These are phyloP conservation scores for Xestia sexstrigata DNA, from an alignment of 2,888 invertebrate genomes.

Conservation along the genomic window DNA sequence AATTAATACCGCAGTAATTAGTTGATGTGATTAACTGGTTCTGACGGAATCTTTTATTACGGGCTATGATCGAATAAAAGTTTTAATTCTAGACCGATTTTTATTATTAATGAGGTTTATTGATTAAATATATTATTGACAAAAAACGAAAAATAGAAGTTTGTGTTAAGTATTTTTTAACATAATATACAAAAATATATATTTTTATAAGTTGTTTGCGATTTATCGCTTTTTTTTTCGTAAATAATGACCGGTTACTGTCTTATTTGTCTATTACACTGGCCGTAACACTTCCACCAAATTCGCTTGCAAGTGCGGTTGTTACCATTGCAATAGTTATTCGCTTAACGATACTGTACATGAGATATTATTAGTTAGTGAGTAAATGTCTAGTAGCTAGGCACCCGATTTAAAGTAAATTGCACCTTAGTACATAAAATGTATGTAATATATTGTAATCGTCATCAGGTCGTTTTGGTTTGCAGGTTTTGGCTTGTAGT, in stretches of 20 bases:
- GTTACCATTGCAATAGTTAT: conserved; percentile 56
- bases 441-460: conserved; percentile 66
- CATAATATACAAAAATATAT: neutral
- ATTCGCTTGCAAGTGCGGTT: conserved; percentile 53
- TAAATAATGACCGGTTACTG: neutral
- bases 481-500: conserved; percentile 79
- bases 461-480: conserved; percentile 75
- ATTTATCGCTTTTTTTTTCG: neutral
- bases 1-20: conserved; percentile 24
- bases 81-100: conserved; percentile 10
- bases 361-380: conserved; percentile 85
- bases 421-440: conserved; percentile 78
- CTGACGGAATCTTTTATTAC: conserved; percentile 1
- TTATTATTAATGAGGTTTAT: neutral
- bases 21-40: conserved; percentile 30
- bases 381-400: conserved; percentile 70
- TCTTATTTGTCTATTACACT: conserved; percentile 9
- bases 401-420: conserved; percentile 77
- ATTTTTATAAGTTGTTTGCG: neutral
- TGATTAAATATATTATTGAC: neutral
- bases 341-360: conserved; percentile 82
- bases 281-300: conserved; percentile 28
- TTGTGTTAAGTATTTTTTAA: conserved; percentile 11
- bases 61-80: neutral
- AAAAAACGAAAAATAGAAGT: neutral